Percentiles rank a stretch among this genome's conserved stretches.
Evolutionary conservation across 2,888 invertebrate genomes (phyloP).

Genomic region (Nomada ruficornis): DNA sequence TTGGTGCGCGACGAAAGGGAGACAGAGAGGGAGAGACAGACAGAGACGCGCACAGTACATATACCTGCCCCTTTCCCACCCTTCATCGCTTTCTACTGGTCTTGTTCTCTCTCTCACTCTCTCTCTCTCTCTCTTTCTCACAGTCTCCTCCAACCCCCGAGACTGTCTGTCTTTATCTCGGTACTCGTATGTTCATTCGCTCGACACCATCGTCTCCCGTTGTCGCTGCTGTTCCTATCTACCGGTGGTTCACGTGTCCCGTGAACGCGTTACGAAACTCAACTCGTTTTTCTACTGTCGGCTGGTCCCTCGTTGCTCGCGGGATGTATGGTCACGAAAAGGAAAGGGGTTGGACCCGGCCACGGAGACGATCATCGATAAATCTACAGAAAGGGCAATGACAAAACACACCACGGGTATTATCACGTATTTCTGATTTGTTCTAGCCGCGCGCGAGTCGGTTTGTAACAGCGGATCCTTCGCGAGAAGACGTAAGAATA

Average conservation of each 20-base stretch:
- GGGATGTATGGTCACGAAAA: conserved; percentile 31
- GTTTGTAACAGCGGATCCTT: neutral
- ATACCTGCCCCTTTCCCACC: conserved; percentile 33
- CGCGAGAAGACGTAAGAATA: conserved; percentile 19
- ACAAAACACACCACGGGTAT: conserved; percentile 33
- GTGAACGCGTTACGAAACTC: conserved; percentile 31
- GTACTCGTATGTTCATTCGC: conserved; percentile 46
- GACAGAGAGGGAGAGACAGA: conserved; percentile 34
- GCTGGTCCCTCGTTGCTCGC: conserved; percentile 30
- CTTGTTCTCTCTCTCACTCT: neutral
- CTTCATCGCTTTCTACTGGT: neutral
- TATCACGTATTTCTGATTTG: neutral
- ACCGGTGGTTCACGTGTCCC: conserved; percentile 47
- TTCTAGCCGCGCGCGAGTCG: neutral
- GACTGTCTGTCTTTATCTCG: conserved; percentile 27
- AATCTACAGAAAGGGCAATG: conserved; percentile 32
- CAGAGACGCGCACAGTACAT: conserved; percentile 38
- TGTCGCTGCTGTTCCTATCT: conserved; percentile 20
- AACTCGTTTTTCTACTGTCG: conserved; percentile 29
- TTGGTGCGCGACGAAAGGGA: conserved; percentile 66
- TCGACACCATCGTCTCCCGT: conserved; percentile 29
- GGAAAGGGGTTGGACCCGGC: conserved; percentile 39
- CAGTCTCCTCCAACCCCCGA: neutral
- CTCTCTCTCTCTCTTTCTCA: conserved; percentile 8
- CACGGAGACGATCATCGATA: conserved; percentile 33